Percentiles rank a stretch among this genome's conserved stretches.
These are phyloP conservation scores for Idaea straminata DNA, from an alignment of 2,888 invertebrate genomes.

Conservation along the genomic window DNA sequence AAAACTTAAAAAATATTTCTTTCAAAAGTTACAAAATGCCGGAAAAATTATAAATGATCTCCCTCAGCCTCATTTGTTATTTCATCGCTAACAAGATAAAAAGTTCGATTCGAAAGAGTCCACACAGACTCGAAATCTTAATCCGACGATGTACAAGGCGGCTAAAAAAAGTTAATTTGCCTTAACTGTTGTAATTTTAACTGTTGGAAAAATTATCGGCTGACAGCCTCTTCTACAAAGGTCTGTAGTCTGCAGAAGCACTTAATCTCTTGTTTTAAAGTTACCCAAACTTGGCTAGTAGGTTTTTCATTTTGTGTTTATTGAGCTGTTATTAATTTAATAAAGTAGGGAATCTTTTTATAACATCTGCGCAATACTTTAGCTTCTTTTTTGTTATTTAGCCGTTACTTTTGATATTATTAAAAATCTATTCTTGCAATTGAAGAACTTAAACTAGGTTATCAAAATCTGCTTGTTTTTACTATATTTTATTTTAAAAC, in stretches of 20 bases:
- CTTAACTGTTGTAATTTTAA: too few relatives aligned
- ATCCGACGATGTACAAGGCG: background rate
- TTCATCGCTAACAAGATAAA: slow-evolving; percentile 30
- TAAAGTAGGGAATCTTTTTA: background rate
- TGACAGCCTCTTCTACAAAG: too few relatives aligned
- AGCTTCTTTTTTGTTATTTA: background rate
- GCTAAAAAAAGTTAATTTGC: too few relatives aligned
- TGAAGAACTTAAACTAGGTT: background rate
- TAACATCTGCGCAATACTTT: background rate
- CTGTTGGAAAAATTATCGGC: too few relatives aligned
- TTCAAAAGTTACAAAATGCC: slow-evolving; percentile 9
- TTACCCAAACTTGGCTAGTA: background rate
- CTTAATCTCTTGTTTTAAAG: background rate
- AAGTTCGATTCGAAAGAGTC: slow-evolving; percentile 17
- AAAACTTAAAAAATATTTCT: background rate
- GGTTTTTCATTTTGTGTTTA: background rate
- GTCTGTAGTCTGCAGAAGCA: background rate
- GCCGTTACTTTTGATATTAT: background rate
- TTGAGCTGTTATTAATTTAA: slow-evolving; percentile 1
- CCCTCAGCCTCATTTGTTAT: slow-evolving; percentile 27
- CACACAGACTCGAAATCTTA: background rate
- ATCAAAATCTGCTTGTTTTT: background rate
- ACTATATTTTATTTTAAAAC: background rate
- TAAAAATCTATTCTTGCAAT: background rate
- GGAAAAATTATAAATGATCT: slow-evolving; percentile 18